Evolutionary conservation across 2,797 vertebrate genomes (phyloP), one percentile per base, ranked within the genome.

Genomic region (Alosa sapidissima): DNA sequence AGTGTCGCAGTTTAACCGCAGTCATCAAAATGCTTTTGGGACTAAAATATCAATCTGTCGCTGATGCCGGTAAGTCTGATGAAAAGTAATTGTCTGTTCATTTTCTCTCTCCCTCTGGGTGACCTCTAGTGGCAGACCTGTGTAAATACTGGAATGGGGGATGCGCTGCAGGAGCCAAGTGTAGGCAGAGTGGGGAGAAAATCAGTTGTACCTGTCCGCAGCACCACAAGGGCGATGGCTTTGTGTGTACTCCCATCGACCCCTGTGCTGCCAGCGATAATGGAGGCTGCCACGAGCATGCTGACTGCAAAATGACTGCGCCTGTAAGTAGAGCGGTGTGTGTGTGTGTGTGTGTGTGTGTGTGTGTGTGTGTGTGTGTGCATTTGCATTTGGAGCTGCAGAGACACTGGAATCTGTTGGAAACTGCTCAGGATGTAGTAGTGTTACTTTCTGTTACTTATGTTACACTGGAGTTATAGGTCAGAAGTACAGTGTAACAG

Each of bases 271-370:
- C 93, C 0, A 95, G 93, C 0, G 92, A 96, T 87, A 98, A 98
- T 0, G 97, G 97, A 0, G 96, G 95, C 52, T 99, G 98, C 89
- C 95, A 97, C 0, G 95, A 99, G 81, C 97, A 99, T 0, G 98
- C 98, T 82, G 84, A 84, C 87, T 99, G 98, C 94, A 96, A 82
- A 86, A 96, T 97, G 96, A 94, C 84, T 0, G 96, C 95, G 58
- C 95, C 97, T 33, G 98, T 99, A 91, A 97, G 97, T 24, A 78
- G n/a, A 1, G 14, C 72, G 33, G 60, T 75, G 0, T 82, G 0
- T 1, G 48, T 72, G n/a, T 87, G 62, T 47, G 9, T 75, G 33
- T 72, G 54, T 75, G 33, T 75, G 68, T 75, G n/a, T 28, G n/a
- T 28, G 60, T 65, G 60, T 28, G 60, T 65, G n/a, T 65, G 60